Conservation (phyloP, 2,113 vertebrate genomes). For the Phycodurus eques region DNA sequence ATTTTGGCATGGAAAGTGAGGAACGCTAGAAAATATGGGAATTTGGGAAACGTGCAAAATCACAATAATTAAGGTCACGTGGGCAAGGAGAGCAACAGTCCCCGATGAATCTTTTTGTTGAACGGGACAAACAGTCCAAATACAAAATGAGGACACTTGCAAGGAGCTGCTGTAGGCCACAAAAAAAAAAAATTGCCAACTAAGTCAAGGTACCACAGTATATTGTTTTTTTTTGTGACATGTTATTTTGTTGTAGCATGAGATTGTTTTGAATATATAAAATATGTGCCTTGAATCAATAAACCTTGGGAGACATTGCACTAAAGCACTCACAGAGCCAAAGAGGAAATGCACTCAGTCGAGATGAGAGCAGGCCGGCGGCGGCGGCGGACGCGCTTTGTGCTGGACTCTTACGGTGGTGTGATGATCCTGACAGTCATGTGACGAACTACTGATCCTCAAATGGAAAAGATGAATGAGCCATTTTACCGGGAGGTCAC, state of each 20-base stretch:
- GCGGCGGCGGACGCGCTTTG: background rate
- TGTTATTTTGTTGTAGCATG: background rate
- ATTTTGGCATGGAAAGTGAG: no score
- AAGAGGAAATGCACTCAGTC: conserved; percentile 64
- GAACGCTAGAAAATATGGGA: no score
- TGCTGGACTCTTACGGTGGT: background rate
- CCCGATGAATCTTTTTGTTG: background rate
- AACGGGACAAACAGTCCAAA: no score
- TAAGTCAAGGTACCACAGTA: conserved; percentile 55
- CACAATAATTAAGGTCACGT: background rate
- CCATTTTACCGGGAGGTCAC: background rate
- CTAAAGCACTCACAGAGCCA: conserved; percentile 60
- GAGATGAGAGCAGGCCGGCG: conserved; percentile 25
- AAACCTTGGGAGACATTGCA: background rate
- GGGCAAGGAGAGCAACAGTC: no score
- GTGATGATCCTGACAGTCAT: conserved; percentile 36
- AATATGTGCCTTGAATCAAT: background rate
- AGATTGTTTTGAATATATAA: background rate
- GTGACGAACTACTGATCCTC: conserved; percentile 38
- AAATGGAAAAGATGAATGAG: background rate
- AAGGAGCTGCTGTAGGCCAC: no score
- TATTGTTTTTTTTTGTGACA: background rate
- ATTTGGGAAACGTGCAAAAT: background rate
- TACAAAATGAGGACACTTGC: background rate
- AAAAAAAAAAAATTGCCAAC: no score